Evolutionary conservation across 1,140 invertebrate genomes (phyloP).

Genomic region (Ladona fulva): DNA sequence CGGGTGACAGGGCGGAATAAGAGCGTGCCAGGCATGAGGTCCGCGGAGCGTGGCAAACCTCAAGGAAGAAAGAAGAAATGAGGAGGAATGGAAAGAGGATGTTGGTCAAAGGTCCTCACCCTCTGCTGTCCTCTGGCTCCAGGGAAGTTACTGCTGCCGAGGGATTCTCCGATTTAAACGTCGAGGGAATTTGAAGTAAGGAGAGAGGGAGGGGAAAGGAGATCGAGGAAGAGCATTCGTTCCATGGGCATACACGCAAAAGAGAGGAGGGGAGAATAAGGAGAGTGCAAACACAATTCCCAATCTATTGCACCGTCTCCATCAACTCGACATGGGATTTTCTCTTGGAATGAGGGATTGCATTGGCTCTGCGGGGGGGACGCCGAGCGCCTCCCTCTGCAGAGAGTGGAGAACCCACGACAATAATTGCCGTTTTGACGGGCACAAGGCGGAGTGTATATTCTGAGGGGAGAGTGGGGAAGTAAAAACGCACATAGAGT

Average conservation of each 20-base stretch:
- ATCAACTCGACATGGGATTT: not conserved
- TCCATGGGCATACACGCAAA: no score
- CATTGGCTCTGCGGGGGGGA: not conserved
- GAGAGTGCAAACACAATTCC: not conserved
- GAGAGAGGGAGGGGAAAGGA: no score
- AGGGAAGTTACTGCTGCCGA: no score
- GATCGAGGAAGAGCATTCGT: no score
- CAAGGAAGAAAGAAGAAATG: not conserved
- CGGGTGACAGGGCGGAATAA: not conserved
- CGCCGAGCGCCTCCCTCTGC: not conserved
- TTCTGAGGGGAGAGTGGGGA: not conserved
- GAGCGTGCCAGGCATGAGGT: not conserved
- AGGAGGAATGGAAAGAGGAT: not conserved
- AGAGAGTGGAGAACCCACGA: not conserved
- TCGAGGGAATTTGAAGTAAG: no score
- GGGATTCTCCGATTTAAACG: no score
- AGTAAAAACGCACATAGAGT: not conserved
- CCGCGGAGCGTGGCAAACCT: not conserved
- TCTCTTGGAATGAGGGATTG: not conserved
- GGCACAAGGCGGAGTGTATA: not conserved
- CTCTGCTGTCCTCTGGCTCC: not conserved
- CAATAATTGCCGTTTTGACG: not conserved
- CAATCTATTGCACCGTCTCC: not conserved
- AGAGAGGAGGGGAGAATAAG: not conserved
- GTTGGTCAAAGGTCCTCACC: not conserved